Evolutionary conservation across 2,113 vertebrate genomes (phyloP), one percentile per base, ranked within the genome.

Genomic region (Ariopsis seemanni): DNA sequence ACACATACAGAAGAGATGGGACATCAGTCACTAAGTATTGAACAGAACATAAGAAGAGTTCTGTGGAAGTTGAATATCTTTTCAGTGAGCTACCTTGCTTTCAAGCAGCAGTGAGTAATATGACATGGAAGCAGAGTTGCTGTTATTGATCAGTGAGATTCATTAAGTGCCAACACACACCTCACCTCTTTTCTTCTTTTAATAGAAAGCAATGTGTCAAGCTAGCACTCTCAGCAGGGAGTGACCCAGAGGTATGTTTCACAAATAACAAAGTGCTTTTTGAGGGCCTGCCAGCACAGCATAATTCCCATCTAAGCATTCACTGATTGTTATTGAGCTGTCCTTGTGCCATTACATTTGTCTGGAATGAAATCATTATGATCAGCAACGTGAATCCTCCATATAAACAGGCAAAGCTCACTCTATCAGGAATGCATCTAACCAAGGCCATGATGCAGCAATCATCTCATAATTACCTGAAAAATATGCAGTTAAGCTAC

Each of bases 161-260:
- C 89, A 87, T 90, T 90, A 89, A 86, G 83, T 67, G 87, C 81
- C 85, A 67, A 55, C 27, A 48, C n/a, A 60, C 65, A 65, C 62
- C 75, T 74, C 67, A 30, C 57, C 86, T 62, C 65, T 89, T 87
- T 91, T 83, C 52, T 71, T 72, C 77, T 84, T 86, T 90, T 90
- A 87, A 89, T 80, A 83, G 87, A 87, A 89, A 85, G 71, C 78
- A 86, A 84, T 88, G 88, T 83, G 88, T 90, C 86, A 87, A 30
- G 30, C 80, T 50, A 14, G 62, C 9, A 27, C 80, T 89, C 74
- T 75, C 50, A 78, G 79, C 42, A 52, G 34, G 62, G 71, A 87
- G 71, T 87, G 86, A 90, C 75, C 81, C 65, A 87, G 65, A 83
- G 83, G 86, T 87, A 79, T 83, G 82, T 52, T 82, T 84, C 85